Percentiles rank a stretch among this genome's conserved stretches.
These are phyloP conservation scores for Spilosoma lubricipeda DNA, from an alignment of 2,888 invertebrate species.

Conservation along the genomic window DNA sequence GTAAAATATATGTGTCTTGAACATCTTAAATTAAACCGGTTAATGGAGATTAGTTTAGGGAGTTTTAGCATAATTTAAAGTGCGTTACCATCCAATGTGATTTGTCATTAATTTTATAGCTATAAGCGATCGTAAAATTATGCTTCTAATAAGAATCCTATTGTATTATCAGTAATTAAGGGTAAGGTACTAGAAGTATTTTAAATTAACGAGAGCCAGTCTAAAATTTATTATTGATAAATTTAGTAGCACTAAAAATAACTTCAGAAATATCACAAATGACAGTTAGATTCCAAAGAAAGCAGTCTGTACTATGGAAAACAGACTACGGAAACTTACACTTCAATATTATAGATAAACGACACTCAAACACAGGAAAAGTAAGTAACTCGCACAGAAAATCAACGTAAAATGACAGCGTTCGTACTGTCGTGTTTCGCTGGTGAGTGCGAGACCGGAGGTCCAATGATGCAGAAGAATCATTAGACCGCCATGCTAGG, in stretches of 20 bases:
- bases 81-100: slow-evolving; percentile 63
- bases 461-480: no score
- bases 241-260: not conserved
- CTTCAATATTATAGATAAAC: no score
- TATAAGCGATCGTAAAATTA: slow-evolving; percentile 58
- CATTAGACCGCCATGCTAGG: no score
- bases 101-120: slow-evolving; percentile 72
- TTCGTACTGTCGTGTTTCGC: no score
- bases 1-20: slow-evolving; percentile 64
- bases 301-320: no score
- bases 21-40: slow-evolving; percentile 65
- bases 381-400: no score
- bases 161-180: slow-evolving; percentile 27
- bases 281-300: no score
- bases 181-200: slow-evolving; percentile 1
- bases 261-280: no score
- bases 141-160: slow-evolving; percentile 46
- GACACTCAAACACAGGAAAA: no score
- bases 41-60: slow-evolving; percentile 63
- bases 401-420: no score
- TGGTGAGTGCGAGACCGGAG: no score
- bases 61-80: slow-evolving; percentile 71
- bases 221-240: not conserved
- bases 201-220: slow-evolving; percentile 25
- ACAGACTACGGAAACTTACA: no score